Evolutionary conservation across 1,140 invertebrate genomes (phyloP).

Genomic region (Atopsyche davidsoni): DNA sequence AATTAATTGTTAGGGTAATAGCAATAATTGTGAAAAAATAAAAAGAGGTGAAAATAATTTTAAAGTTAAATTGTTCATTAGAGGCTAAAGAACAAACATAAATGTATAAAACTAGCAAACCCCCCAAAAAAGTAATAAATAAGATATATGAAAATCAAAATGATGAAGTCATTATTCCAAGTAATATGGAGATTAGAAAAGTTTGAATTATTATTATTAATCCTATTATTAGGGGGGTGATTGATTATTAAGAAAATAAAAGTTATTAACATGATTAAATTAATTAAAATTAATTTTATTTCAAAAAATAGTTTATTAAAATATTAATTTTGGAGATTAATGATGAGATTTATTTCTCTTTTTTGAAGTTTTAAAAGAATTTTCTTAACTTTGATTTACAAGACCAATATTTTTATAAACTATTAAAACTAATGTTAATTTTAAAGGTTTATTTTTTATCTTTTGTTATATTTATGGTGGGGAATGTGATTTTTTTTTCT

Average conservation of each 20-base stretch:
- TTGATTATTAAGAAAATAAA: slow-evolving; percentile 38
- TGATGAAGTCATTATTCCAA: slow-evolving; percentile 37
- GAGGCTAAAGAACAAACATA: slow-evolving; percentile 51
- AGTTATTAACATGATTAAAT: slow-evolving; percentile 44
- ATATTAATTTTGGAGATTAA: slow-evolving; percentile 57
- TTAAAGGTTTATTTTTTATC: too few species aligned
- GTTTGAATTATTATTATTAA: slow-evolving; percentile 47
- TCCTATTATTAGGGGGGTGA: slow-evolving; percentile 46
- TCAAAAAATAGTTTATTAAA: slow-evolving; percentile 53
- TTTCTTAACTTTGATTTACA: too few species aligned
- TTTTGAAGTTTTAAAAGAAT: too few species aligned
- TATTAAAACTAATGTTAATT: too few species aligned
- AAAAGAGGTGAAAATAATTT: slow-evolving; percentile 32
- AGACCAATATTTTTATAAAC: too few species aligned
- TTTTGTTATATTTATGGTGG: too few species aligned
- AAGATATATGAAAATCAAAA: slow-evolving; percentile 49
- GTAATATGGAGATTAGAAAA: slow-evolving; percentile 37
- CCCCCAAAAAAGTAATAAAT: slow-evolving; percentile 50
- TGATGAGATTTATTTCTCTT: too few species aligned
- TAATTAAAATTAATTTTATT: too few species aligned
- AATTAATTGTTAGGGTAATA: slow-evolving; percentile 24
- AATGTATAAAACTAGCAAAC: slow-evolving; percentile 52
- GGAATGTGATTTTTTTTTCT: too few species aligned
- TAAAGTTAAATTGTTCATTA: slow-evolving; percentile 49
- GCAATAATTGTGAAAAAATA: slow-evolving; percentile 28